Evolutionary conservation across 2,888 invertebrate genomes (phyloP), one percentile per base, ranked within the genome.

Genomic region (Asteroscopus sphinx): DNA sequence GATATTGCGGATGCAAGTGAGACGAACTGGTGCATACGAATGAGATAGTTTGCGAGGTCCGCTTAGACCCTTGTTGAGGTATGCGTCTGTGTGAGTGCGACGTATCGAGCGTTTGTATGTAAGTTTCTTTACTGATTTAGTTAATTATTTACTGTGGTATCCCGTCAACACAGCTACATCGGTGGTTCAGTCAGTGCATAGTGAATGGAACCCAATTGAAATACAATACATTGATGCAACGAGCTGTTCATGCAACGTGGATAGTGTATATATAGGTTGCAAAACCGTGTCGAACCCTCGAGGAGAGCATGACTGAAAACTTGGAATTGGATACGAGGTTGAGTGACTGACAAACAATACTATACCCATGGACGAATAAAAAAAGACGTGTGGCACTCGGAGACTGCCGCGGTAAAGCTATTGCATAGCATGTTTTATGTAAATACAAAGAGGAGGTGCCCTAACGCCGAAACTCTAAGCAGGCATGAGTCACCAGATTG

Each of bases 1-100:
- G 56, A 71, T 71, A 71, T 71, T 71, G 55, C 60, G 48, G 54
- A 48, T 58, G 48, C 39, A 37, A 61, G 47, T 61, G 61, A 67
- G 42, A 51, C 11, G 21, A 6, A 33, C 33, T 47, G 13, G 40
- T 51, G 68, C 49, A 67, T 62, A 36, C 28, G 62, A 56, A 67
- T 68, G 45, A 56, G 49, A 33, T 28, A 55, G 37, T 58, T 58
- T 64, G 13, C 3, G 17, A 21, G 17, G 17, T 3, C 2, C 17
- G 17, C 17, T 21, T 21, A 21, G 17, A 21, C n/a, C n/a, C n/a
- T n/a, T n/a, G n/a, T n/a, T n/a, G n/a, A n/a, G n/a, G n/a, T n/a
- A n/a, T n/a, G n/a, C n/a, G n/a, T n/a, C n/a, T n/a, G n/a, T n/a
- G n/a, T n/a, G n/a, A n/a, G n/a, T n/a, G n/a, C n/a, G n/a, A n/a